phyloP scores from a whole-genome alignment of 2,113 vertebrate species.

The Pangasianodon gigas region DNA sequence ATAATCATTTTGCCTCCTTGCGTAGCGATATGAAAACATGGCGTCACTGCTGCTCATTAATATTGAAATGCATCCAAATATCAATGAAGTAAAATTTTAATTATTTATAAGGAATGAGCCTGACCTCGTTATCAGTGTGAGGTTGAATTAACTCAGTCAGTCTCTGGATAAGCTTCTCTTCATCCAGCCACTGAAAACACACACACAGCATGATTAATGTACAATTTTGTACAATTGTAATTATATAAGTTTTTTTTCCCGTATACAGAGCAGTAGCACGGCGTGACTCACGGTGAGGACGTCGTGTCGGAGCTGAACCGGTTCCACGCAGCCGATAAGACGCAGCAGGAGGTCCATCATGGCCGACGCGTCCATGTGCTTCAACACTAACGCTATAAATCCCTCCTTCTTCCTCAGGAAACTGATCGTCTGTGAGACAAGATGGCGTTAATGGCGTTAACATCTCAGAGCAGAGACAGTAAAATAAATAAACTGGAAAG shows the following conservation, averaged over 20 bases:
- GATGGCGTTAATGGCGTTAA: no score
- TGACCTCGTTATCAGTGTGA: constrained; percentile 88
- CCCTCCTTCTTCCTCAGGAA: constrained; percentile 89
- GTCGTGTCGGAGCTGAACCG: constrained; percentile 82
- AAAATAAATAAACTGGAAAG: background rate
- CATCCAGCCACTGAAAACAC: constrained; percentile 86
- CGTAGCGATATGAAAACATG: background rate
- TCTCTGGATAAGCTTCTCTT: constrained; percentile 87
- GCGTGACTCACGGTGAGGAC: constrained; percentile 82
- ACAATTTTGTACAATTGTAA: no score
- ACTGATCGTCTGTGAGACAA: constrained; percentile 77
- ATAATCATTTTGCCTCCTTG: background rate
- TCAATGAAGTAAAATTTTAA: background rate
- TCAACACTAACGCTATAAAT: constrained; percentile 88
- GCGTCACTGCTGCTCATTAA: background rate
- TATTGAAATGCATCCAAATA: background rate
- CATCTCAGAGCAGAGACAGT: background rate
- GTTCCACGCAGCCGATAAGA: constrained; percentile 94
- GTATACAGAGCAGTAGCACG: background rate
- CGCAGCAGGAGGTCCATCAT: constrained; percentile 97
- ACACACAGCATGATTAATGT: background rate
- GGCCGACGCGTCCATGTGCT: constrained; percentile 91
- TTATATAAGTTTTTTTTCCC: background rate
- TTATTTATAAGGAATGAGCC: constrained; percentile 38
- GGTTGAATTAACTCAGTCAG: constrained; percentile 87